phyloP scores from a whole-genome alignment of 1,140 invertebrate species.

The Brachionus calyciflorus region DNA sequence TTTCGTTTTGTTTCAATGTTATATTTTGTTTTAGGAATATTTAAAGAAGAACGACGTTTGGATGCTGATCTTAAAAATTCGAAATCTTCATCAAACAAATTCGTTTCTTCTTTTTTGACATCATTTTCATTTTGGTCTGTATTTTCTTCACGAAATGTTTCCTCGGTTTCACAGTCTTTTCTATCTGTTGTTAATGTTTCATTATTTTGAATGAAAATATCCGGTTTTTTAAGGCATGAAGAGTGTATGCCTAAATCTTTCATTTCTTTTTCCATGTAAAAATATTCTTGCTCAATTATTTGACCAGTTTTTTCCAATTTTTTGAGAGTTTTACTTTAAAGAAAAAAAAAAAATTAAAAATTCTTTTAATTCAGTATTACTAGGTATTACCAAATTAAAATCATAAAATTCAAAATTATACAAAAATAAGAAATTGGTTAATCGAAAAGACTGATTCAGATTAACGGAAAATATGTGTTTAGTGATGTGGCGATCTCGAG shows the following conservation, averaged over 20 bases:
- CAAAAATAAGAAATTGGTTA: too few relatives aligned
- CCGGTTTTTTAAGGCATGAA: neutral
- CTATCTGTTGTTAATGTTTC: neutral
- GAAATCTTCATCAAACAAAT: neutral
- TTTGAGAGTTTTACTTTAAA: constrained; percentile 28
- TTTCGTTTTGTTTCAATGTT: constrained; percentile 5
- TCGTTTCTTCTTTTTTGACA: neutral
- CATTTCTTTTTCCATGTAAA: constrained; percentile 38
- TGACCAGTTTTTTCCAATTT: constrained; percentile 39
- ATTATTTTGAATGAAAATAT: neutral
- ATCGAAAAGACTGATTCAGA: too few relatives aligned
- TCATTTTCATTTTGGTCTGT: neutral
- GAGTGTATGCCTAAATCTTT: constrained; percentile 7
- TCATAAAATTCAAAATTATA: too few relatives aligned
- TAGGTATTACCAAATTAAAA: too few relatives aligned
- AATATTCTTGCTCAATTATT: constrained; percentile 42
- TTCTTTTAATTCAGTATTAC: too few relatives aligned
- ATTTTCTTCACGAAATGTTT: neutral
- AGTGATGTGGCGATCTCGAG: too few relatives aligned
- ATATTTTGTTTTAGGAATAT: neutral
- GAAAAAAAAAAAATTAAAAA: neutral
- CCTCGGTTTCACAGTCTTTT: neutral
- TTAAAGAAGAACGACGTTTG: neutral
- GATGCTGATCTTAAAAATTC: neutral
- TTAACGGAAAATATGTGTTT: too few relatives aligned